These are phyloP conservation scores for Planococcus citri DNA, from an alignment of 1,140 invertebrate genomes.

Conservation along the genomic window DNA sequence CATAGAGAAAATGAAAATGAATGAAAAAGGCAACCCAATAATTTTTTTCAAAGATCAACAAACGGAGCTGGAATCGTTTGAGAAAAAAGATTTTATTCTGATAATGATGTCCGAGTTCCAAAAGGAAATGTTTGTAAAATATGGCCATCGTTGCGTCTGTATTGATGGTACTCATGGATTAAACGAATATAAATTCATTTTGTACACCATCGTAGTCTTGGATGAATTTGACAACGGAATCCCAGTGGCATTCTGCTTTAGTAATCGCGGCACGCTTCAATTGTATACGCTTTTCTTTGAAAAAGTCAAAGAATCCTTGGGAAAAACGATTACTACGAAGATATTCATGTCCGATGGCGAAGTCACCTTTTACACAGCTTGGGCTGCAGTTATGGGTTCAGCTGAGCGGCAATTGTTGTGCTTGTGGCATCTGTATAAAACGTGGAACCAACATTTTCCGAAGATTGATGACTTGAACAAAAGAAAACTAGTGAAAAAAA, in stretches of 20 bases:
- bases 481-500: not conserved
- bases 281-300: constrained; percentile 22
- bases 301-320: not conserved
- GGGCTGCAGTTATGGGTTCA: not conserved
- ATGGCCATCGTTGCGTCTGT: constrained; percentile 15
- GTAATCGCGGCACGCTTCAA: too few species aligned
- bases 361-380: not conserved
- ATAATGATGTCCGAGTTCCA: not conserved
- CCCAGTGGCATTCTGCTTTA: constrained; percentile 23
- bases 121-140: not conserved
- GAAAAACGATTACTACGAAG: not conserved
- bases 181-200: constrained; percentile 22
- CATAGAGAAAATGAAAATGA: not conserved
- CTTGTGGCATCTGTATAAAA: not conserved
- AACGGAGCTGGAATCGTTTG: not conserved
- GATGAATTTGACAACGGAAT: constrained; percentile 21
- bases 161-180: constrained; percentile 22
- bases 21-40: not conserved
- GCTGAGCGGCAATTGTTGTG: not conserved
- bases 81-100: not conserved
- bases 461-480: not conserved
- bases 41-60: not conserved
- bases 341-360: not conserved
- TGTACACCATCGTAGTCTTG: constrained; percentile 20
- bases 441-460: not conserved